phyloP scores from a whole-genome alignment of 2,888 invertebrate species.

The Cylloceria caligata region DNA sequence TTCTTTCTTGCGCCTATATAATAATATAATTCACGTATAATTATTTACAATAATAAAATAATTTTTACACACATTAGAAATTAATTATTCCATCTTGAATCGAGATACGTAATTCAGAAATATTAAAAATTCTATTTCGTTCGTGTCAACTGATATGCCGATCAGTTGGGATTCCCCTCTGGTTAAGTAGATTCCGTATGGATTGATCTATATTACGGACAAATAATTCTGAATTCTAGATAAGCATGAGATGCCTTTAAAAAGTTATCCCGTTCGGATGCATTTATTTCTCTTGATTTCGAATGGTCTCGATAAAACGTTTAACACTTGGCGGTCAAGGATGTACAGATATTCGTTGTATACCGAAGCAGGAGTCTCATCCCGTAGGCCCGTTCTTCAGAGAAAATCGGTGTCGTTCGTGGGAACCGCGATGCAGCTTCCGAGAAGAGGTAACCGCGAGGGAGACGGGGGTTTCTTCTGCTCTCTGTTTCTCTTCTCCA shows the following conservation, averaged over 20 bases:
- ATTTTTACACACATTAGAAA: too few species aligned
- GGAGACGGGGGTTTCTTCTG: conserved; percentile 68
- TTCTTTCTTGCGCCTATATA: not conserved
- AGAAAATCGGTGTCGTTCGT: conserved; percentile 81
- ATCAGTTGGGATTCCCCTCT: not conserved
- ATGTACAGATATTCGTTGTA: conserved; percentile 21
- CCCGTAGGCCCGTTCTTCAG: conserved; percentile 72
- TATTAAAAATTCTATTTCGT: not conserved
- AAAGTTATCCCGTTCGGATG: conserved; percentile 11
- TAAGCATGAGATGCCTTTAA: not conserved
- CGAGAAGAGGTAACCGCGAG: conserved; percentile 74
- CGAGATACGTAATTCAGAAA: too few species aligned
- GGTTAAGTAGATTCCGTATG: not conserved
- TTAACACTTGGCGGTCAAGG: conserved; percentile 1
- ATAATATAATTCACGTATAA: too few species aligned
- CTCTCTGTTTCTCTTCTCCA: conserved; percentile 45
- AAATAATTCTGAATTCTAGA: not conserved
- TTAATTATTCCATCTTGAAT: too few species aligned
- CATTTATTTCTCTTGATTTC: not conserved
- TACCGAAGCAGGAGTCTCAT: conserved; percentile 55
- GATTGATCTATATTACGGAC: not conserved
- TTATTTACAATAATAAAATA: too few species aligned
- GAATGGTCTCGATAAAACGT: not conserved
- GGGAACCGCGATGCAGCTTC: conserved; percentile 80
- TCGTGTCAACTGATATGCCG: not conserved